Conservation (phyloP, 2,888 invertebrate species). For the Argyra leucocephala region DNA sequence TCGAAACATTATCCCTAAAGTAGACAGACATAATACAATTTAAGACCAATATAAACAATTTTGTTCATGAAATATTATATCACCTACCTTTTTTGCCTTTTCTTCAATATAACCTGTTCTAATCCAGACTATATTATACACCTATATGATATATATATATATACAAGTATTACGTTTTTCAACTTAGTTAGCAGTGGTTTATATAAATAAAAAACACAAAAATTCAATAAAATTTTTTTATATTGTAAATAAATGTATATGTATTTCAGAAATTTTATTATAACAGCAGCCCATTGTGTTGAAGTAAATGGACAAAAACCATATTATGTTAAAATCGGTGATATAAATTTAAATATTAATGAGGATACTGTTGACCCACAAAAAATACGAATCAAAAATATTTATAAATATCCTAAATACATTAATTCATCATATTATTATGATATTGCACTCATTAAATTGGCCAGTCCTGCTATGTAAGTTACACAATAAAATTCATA, state of each 20-base stretch:
- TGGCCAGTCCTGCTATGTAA: constrained; percentile 28
- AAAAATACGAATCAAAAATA: constrained; percentile 34
- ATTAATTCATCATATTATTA: constrained; percentile 46
- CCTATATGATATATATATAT: no score
- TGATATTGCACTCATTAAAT: constrained; percentile 54
- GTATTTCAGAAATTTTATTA: constrained; percentile 15
- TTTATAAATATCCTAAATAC: constrained; percentile 44
- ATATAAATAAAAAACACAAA: no score
- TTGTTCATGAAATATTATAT: no score
- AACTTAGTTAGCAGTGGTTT: no score
- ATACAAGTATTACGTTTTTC: no score
- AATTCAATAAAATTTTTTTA: no score
- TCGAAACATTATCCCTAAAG: no score
- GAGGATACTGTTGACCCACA: constrained; percentile 40
- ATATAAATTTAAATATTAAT: constrained; percentile 40
- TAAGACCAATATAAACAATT: no score
- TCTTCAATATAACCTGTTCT: no score
- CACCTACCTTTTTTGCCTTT: no score
- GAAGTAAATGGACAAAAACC: constrained; percentile 31
- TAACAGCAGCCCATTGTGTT: constrained; percentile 25
- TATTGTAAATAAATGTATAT: not conserved
- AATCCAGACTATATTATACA: no score
- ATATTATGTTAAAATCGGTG: constrained; percentile 45
- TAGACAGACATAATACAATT: no score
- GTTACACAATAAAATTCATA: not conserved